These are phyloP conservation scores for Cheilosia scutellata DNA, from an alignment of 2,888 invertebrate species.

Conservation along the genomic window DNA sequence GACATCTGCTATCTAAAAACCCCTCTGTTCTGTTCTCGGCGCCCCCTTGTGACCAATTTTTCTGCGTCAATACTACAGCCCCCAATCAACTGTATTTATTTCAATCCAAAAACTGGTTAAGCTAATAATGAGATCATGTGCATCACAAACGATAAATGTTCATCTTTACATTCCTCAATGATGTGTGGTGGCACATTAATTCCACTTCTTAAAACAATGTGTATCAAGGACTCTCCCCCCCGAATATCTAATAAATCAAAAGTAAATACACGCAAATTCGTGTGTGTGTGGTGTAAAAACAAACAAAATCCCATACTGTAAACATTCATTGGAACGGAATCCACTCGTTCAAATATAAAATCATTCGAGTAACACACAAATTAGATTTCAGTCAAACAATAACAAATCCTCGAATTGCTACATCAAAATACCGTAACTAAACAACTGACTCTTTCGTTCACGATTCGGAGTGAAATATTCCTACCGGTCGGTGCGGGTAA, in stretches of 20 bases:
- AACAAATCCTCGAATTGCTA: constrained; percentile 23
- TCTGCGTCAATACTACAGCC: too few species aligned
- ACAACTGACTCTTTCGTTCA: background rate
- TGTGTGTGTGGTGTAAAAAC: background rate
- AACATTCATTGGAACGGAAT: constrained; percentile 6
- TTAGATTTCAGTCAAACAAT: constrained; percentile 34
- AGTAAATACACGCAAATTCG: background rate
- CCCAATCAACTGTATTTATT: too few species aligned
- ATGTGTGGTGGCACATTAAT: too few species aligned
- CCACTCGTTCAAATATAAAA: constrained; percentile 1
- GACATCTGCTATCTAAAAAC: too few species aligned
- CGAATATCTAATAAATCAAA: background rate
- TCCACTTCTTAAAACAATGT: too few species aligned
- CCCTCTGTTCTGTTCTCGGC: too few species aligned
- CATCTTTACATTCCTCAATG: too few species aligned
- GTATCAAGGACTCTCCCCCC: background rate
- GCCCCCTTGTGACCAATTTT: too few species aligned
- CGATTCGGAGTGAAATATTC: constrained; percentile 8
- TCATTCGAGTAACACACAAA: constrained; percentile 11
- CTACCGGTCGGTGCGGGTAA: constrained; percentile 22
- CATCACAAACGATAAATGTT: too few species aligned
- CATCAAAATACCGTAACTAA: constrained; percentile 23
- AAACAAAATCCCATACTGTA: background rate
- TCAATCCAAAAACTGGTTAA: too few species aligned
- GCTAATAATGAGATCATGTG: too few species aligned